phyloP scores from a whole-genome alignment of 2,797 vertebrate genomes.

The Adelosebastes latens region DNA sequence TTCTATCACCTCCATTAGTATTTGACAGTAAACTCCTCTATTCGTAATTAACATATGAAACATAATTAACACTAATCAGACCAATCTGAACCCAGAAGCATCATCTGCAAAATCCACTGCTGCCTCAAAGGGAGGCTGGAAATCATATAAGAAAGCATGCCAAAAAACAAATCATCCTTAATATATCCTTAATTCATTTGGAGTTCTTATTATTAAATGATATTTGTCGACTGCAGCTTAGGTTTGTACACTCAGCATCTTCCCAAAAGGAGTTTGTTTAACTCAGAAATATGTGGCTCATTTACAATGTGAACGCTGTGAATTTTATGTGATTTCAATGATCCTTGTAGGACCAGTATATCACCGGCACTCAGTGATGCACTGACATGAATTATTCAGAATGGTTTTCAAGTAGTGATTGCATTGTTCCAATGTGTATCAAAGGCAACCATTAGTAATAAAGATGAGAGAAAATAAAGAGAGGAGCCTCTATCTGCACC shows the following conservation, averaged over 20 bases:
- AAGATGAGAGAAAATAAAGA: conserved; percentile 34
- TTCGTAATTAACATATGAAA: neutral
- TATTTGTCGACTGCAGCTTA: neutral
- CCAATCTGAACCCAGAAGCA: neutral
- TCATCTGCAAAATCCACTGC: neutral
- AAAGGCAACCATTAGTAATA: conserved; percentile 40
- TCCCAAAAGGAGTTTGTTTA: conserved; percentile 5
- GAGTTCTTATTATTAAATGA: neutral
- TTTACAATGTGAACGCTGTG: conserved; percentile 11
- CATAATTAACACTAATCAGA: neutral
- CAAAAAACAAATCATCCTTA: neutral
- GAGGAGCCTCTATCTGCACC: conserved; percentile 15
- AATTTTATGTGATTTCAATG: conserved; percentile 35
- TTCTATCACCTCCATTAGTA: neutral
- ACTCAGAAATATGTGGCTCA: conserved; percentile 16
- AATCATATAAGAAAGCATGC: neutral
- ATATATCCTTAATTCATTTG: neutral
- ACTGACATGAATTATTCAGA: conserved; percentile 51
- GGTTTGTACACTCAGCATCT: neutral
- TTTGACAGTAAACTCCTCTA: neutral
- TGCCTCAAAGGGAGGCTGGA: neutral
- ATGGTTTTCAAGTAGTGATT: conserved; percentile 29
- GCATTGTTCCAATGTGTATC: conserved; percentile 60
- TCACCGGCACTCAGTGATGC: conserved; percentile 34
- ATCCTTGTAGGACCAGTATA: conserved; percentile 24